phyloP scores from a whole-genome alignment of 30 jellyfish, hydroid and myxozoan genomes.

The Hydractinia echinata region DNA sequence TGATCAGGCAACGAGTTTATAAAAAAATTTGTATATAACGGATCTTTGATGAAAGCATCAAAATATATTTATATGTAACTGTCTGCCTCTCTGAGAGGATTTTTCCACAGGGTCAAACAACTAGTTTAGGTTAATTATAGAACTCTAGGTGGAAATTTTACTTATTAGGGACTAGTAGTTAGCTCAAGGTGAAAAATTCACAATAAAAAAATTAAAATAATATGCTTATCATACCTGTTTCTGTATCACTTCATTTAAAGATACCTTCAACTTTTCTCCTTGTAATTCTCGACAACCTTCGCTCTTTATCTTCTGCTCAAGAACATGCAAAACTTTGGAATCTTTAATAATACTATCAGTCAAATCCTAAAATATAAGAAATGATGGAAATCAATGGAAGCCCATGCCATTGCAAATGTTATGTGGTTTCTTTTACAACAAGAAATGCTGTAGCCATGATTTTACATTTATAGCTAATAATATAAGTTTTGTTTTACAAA shows the following conservation, averaged over 20 bases:
- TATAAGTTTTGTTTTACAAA: too few species aligned
- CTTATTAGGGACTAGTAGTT: too few species aligned
- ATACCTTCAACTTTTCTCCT: conserved; percentile 48
- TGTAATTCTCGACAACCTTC: conserved; percentile 51
- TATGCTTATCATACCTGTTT: conserved; percentile 33
- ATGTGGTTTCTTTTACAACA: not conserved
- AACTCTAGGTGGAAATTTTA: too few species aligned
- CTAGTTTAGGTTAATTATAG: too few species aligned
- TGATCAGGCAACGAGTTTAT: too few species aligned
- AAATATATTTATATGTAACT: too few species aligned
- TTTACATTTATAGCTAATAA: too few species aligned
- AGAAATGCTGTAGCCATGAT: too few species aligned
- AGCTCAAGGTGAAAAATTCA: not conserved
- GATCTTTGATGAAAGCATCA: too few species aligned
- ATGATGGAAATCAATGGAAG: not conserved
- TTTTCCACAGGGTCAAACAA: too few species aligned
- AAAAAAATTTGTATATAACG: too few species aligned
- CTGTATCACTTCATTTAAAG: conserved; percentile 32
- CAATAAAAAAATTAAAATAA: not conserved
- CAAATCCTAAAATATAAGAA: conserved; percentile 40
- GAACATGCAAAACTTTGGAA: conserved; percentile 61
- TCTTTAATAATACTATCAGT: conserved; percentile 53
- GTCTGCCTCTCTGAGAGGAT: too few species aligned
- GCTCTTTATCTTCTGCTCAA: conserved; percentile 50
- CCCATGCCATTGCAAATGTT: not conserved